A percentile compares a stretch with the other conserved stretches of the same genome.
These are phyloP conservation scores for Megastigmus dorsalis DNA, from an alignment of 2,888 invertebrate species.

Conservation along the genomic window DNA sequence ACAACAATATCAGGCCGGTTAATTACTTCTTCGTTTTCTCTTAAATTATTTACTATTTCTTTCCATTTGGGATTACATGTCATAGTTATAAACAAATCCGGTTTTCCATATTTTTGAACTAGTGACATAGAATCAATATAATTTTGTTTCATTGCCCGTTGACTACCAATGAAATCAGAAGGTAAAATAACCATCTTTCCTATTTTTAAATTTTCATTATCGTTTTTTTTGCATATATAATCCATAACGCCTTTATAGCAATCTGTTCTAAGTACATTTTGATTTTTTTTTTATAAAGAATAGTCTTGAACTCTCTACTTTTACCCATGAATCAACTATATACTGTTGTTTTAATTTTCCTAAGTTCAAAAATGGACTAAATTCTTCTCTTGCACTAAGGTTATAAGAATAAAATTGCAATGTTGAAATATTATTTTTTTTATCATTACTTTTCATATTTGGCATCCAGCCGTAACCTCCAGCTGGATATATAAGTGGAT, in stretches of 20 bases:
- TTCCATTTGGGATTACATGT: conserved; percentile 72
- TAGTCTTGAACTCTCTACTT: conserved; percentile 33
- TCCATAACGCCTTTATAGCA: conserved; percentile 56
- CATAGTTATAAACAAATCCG: too few relatives aligned
- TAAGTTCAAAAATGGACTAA: conserved; percentile 11
- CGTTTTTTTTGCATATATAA: conserved; percentile 25
- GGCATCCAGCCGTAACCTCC: too few relatives aligned
- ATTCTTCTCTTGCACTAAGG: conserved; percentile 6
- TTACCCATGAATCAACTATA: conserved; percentile 11
- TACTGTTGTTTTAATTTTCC: too few relatives aligned
- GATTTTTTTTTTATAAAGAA: conserved; percentile 42
- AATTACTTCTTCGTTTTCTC: too few relatives aligned
- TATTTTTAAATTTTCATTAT: conserved; percentile 46
- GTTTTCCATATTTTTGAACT: too few relatives aligned
- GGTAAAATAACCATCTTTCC: conserved; percentile 66
- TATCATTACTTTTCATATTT: conserved; percentile 6
- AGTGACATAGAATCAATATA: too few relatives aligned
- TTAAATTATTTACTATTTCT: conserved; percentile 67
- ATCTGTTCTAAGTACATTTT: conserved; percentile 38
- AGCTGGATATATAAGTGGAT: too few relatives aligned
- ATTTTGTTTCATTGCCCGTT: conserved; percentile 65
- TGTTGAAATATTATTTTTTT: conserved; percentile 26
- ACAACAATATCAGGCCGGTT: too few relatives aligned
- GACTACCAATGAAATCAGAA: conserved; percentile 64
- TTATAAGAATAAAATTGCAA: conserved; percentile 43